These are phyloP conservation scores for Saturnia pavonia DNA, from an alignment of 2,888 invertebrate species.

Conservation along the genomic window DNA sequence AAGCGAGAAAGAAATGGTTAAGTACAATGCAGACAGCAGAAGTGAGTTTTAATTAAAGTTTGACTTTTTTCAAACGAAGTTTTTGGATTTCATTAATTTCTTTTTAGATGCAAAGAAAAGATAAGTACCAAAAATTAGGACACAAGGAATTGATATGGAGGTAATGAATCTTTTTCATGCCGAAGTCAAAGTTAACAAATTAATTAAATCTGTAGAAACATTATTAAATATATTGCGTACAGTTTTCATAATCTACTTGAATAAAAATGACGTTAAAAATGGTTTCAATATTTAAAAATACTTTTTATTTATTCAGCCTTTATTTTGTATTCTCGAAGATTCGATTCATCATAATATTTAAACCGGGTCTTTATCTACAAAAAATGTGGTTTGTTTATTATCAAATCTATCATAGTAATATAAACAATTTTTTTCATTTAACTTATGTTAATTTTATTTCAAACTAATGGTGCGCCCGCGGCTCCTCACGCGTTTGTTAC, in stretches of 20 bases:
- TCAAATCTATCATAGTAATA: too few relatives aligned
- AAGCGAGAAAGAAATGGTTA: conserved; percentile 46
- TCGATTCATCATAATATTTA: background rate
- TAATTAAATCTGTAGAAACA: background rate
- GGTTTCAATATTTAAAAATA: background rate
- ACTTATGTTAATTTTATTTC: too few relatives aligned
- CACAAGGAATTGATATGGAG: conserved; percentile 26
- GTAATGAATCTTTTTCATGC: conserved; percentile 43
- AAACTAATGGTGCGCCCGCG: too few relatives aligned
- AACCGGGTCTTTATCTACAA: too few relatives aligned
- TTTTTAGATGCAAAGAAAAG: background rate
- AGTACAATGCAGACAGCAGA: conserved; percentile 31
- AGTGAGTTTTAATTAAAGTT: conserved; percentile 24
- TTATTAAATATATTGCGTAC: too few relatives aligned
- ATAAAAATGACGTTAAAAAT: background rate
- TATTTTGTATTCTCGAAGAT: background rate
- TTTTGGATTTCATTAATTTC: background rate
- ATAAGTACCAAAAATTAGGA: background rate
- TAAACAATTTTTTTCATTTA: too few relatives aligned
- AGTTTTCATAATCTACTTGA: too few relatives aligned
- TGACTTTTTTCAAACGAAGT: conserved; percentile 10
- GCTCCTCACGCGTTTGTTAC: too few relatives aligned
- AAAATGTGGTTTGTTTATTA: too few relatives aligned
- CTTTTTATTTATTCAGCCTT: background rate
- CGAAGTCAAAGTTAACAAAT: background rate